These are phyloP conservation scores for Crenuchus spilurus DNA, from an alignment of 2,797 vertebrate species.

Conservation along the genomic window DNA sequence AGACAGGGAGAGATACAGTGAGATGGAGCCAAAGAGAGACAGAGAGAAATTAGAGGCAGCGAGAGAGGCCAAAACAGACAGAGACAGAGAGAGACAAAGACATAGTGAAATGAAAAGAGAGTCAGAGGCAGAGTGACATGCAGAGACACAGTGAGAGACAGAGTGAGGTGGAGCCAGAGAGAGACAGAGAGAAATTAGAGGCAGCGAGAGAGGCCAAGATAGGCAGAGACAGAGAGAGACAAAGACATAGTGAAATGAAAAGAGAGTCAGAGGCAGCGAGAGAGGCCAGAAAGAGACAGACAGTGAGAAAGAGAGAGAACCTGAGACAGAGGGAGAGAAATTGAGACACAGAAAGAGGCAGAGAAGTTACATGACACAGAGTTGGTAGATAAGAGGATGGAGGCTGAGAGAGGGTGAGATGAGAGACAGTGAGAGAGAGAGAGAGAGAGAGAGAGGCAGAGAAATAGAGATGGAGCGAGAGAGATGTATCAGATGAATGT, in stretches of 20 bases:
- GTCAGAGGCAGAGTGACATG: too few relatives aligned
- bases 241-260: too few relatives aligned
- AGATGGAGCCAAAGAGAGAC: constrained; percentile 25
- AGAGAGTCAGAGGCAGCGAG: neutral
- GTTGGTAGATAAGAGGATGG: neutral
- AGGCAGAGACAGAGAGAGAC: constrained; percentile 49
- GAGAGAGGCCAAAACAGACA: constrained; percentile 43
- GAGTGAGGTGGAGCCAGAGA: neutral
- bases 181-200: constrained; percentile 47
- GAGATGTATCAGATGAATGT: constrained; percentile 3
- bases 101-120: too few relatives aligned
- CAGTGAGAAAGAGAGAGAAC: neutral
- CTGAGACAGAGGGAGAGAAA: neutral
- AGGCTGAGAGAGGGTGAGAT: constrained; percentile 21
- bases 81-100: constrained; percentile 44
- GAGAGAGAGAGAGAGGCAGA: constrained; percentile 38
- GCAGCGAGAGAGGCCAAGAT: constrained; percentile 33
- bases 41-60: too few relatives aligned
- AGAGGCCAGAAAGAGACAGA: neutral
- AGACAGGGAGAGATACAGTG: neutral
- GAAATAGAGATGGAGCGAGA: neutral
- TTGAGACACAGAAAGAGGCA: neutral
- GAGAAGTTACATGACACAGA: too few relatives aligned
- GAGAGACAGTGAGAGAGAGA: constrained; percentile 35
- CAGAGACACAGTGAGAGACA: neutral